Evolutionary conservation across 2,113 vertebrate genomes (phyloP).

Genomic region (Bujurquina vittata): DNA sequence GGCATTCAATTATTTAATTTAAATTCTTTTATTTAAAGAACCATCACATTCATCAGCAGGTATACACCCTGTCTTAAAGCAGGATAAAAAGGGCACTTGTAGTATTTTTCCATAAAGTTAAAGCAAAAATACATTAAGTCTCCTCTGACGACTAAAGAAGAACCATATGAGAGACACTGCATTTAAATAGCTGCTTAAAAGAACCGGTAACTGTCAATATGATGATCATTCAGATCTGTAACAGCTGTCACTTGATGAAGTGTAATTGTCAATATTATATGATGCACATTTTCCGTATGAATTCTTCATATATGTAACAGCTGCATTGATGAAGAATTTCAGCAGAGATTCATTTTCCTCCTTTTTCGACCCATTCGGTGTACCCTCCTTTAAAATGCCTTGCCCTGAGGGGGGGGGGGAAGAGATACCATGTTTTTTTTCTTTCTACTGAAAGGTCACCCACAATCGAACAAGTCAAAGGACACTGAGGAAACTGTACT

Average conservation of each 20-base stretch:
- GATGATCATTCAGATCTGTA: not conserved
- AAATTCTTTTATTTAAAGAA: not conserved
- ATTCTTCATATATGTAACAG: not conserved
- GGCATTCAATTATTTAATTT: not conserved
- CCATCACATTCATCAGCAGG: not conserved
- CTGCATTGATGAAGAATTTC: not conserved
- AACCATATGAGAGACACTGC: not conserved
- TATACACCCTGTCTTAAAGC: not conserved
- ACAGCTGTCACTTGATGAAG: no score
- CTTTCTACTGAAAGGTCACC: not conserved
- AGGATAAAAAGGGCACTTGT: not conserved
- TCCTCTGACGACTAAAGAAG: not conserved
- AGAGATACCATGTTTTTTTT: no score
- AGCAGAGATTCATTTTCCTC: conserved; percentile 47
- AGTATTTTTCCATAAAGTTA: not conserved
- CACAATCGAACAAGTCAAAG: not conserved
- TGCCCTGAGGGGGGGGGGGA: conserved; percentile 64
- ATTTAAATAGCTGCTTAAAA: not conserved
- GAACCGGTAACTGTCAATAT: not conserved
- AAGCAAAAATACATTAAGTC: not conserved
- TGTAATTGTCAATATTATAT: not conserved
- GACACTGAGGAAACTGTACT: not conserved
- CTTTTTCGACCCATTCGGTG: conserved; percentile 66
- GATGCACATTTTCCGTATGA: not conserved
- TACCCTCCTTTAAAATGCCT: conserved; percentile 78